A percentile compares a stretch with the other conserved stretches of the same genome.
These are phyloP conservation scores for Tetropium fuscum DNA, from an alignment of 2,888 invertebrate species.

Conservation along the genomic window DNA sequence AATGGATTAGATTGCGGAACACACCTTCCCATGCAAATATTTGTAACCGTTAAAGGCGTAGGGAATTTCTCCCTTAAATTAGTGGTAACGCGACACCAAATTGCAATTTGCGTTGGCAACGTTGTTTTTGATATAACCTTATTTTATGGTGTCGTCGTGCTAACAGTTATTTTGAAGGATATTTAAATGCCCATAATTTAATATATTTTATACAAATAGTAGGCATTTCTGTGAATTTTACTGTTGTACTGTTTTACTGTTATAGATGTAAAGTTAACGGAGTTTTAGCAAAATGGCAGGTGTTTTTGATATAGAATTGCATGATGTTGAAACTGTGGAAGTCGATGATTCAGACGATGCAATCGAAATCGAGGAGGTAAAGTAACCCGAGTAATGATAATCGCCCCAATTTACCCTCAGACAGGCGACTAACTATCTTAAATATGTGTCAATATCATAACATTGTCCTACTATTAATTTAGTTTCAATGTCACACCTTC, in stretches of 20 bases:
- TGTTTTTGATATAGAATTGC: slow-evolving; percentile 94
- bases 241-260: slow-evolving; percentile 40
- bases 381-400: slow-evolving; percentile 38
- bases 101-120: slow-evolving; percentile 38
- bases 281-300: slow-evolving; percentile 75
- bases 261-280: slow-evolving; percentile 36
- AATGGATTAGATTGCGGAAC: no score
- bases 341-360: slow-evolving; percentile 82
- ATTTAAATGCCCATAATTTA: slow-evolving; percentile 1
- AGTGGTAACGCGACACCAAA: no score
- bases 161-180: slow-evolving; percentile 30
- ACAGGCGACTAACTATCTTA: neutral
- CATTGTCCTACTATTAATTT: neutral
- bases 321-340: slow-evolving; percentile 74
- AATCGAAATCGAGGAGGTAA: slow-evolving; percentile 92
- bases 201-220: neutral
- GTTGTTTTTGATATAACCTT: slow-evolving; percentile 51
- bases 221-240: slow-evolving; percentile 29
- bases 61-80: no score
- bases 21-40: no score
- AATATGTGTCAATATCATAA: neutral
- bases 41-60: no score
- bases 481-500: slow-evolving; percentile 43
- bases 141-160: slow-evolving; percentile 50
- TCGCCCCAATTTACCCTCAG: neutral